These are phyloP conservation scores for Pissodes strobi DNA, from an alignment of 1,140 invertebrate genomes.

Conservation along the genomic window DNA sequence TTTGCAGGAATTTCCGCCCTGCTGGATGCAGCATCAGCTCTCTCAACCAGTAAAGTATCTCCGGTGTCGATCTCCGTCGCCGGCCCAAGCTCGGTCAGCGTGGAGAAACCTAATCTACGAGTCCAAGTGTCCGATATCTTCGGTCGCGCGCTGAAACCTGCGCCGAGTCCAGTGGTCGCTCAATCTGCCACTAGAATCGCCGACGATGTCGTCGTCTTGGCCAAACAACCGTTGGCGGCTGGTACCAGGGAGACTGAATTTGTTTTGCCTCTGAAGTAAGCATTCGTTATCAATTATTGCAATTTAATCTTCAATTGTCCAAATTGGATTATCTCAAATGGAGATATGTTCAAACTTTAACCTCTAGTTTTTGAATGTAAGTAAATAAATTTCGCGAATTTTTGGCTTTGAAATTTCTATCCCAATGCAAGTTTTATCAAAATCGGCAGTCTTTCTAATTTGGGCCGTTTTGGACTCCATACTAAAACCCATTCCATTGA, in stretches of 20 bases:
- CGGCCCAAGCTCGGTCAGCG: slow-evolving; percentile 71
- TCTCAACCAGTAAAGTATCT: slow-evolving; percentile 47
- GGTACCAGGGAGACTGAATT: slow-evolving; percentile 69
- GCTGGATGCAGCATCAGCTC: slow-evolving; percentile 72
- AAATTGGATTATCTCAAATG: too few relatives aligned
- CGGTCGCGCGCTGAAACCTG: slow-evolving; percentile 70
- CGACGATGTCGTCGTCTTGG: slow-evolving; percentile 78
- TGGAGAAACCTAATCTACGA: slow-evolving; percentile 71
- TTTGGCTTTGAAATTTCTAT: too few relatives aligned
- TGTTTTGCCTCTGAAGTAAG: slow-evolving; percentile 73
- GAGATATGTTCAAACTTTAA: too few relatives aligned
- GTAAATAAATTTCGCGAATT: too few relatives aligned
- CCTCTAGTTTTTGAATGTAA: too few relatives aligned
- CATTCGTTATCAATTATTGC: too few relatives aligned
- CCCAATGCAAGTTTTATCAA: too few relatives aligned
- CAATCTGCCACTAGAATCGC: slow-evolving; percentile 74
- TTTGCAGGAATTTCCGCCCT: slow-evolving; percentile 69
- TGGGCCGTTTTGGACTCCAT: too few relatives aligned
- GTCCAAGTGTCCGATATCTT: slow-evolving; percentile 84
- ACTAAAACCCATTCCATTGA: too few relatives aligned
- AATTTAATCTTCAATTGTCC: too few relatives aligned
- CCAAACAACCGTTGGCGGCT: slow-evolving; percentile 61
- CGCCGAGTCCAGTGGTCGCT: slow-evolving; percentile 70
- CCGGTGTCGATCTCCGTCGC: slow-evolving; percentile 72
- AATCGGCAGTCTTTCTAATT: too few relatives aligned